Evolutionary conservation across 1,140 invertebrate species (phyloP).

Genomic region (Papilio glaucus): DNA sequence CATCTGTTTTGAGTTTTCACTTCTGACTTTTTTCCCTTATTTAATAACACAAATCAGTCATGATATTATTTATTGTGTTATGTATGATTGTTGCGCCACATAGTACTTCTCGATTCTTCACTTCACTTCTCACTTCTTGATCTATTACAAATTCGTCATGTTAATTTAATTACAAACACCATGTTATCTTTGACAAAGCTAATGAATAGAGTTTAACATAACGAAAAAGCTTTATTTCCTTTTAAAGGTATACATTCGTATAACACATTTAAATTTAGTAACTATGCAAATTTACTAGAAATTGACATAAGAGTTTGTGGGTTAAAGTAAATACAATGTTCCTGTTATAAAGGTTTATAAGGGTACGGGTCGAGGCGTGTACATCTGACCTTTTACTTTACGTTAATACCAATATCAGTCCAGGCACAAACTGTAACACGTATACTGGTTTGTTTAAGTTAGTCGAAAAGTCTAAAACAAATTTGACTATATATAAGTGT

Average conservation of each 20-base stretch:
- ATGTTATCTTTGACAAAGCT: too few species aligned
- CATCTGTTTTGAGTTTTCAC: too few species aligned
- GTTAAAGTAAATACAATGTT: conserved; percentile 12
- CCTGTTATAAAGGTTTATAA: neutral
- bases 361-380: neutral
- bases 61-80: too few species aligned
- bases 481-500: neutral
- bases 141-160: too few species aligned
- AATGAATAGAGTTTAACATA: neutral
- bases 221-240: neutral
- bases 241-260: neutral
- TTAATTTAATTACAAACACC: too few species aligned
- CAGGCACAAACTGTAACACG: neutral
- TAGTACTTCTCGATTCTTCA: too few species aligned
- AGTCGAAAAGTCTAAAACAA: neutral
- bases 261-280: neutral
- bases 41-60: too few species aligned
- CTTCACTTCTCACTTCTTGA: too few species aligned
- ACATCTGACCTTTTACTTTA: conserved; percentile 5
- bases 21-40: too few species aligned
- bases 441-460: neutral
- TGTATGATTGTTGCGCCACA: too few species aligned
- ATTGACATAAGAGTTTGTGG: neutral
- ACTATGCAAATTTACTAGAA: conserved; percentile 7
- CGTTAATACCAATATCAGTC: neutral